Conservation (phyloP, 2,797 vertebrate species). For the Gouania willdenowi region DNA sequence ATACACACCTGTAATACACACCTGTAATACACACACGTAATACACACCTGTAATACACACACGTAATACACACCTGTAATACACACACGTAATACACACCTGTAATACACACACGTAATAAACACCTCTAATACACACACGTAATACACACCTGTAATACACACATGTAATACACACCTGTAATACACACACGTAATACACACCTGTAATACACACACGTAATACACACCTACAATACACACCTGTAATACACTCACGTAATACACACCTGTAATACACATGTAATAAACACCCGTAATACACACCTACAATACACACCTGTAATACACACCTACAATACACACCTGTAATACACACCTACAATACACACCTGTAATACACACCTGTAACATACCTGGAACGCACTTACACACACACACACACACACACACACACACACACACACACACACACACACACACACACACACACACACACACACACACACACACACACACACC, state of each 20-base stretch:
- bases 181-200: not conserved
- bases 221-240: no score
- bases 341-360: not conserved
- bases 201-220: not conserved
- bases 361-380: not conserved
- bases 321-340: not conserved
- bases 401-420: not conserved
- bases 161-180: no score
- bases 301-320: no score
- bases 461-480: no score
- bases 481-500: no score
- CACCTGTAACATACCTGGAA: not conserved
- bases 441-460: no score
- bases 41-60: not conserved
- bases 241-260: not conserved
- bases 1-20: not conserved
- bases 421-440: no score
- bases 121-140: not conserved
- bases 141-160: no score
- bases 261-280: not conserved
- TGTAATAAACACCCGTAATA: not conserved
- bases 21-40: not conserved
- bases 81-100: no score
- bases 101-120: not conserved
- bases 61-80: no score